Percentiles rank a stretch among this genome's conserved stretches.
Conservation (phyloP, 2,888 invertebrate genomes). For the Macrosoma leucophasiata region DNA sequence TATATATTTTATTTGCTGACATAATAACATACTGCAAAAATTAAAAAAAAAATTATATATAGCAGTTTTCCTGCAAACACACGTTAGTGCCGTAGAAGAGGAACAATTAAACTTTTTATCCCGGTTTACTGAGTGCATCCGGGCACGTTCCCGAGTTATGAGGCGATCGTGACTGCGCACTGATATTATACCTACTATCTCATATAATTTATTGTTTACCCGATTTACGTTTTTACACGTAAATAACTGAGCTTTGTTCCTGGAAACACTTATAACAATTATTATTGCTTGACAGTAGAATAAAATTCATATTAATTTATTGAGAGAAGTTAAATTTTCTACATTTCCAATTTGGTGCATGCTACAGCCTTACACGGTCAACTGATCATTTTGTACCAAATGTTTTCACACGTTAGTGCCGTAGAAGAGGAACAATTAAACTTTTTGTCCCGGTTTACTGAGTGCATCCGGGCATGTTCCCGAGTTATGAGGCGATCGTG, state of each 20-base stretch:
- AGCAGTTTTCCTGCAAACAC: conserved; percentile 24
- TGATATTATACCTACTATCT: too few species aligned
- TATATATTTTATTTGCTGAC: conserved; percentile 25
- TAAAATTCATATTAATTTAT: too few species aligned
- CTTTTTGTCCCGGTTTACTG: conserved; percentile 41
- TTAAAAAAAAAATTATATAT: conserved; percentile 32
- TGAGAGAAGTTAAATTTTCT: too few species aligned
- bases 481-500: conserved; percentile 61
- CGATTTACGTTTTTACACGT: too few species aligned
- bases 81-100: conserved; percentile 34
- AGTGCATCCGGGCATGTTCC: conserved; percentile 47
- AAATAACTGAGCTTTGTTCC: too few species aligned
- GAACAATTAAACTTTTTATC: conserved; percentile 60
- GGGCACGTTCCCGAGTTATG: conserved; percentile 58
- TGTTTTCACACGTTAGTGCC: too few species aligned
- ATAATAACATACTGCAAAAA: conserved; percentile 13
- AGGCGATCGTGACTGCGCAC: conserved; percentile 50
- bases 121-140: conserved; percentile 34
- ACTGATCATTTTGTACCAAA: too few species aligned
- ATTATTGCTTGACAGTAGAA: too few species aligned
- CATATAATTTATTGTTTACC: too few species aligned
- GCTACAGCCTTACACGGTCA: too few species aligned
- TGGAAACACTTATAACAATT: too few species aligned
- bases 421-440: conserved; percentile 54
- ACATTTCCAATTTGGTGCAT: too few species aligned